Percentiles rank a stretch among this genome's conserved stretches.
These are phyloP conservation scores for Aptenodytes patagonicus DNA, from an alignment of 2,113 vertebrate species.

Conservation along the genomic window DNA sequence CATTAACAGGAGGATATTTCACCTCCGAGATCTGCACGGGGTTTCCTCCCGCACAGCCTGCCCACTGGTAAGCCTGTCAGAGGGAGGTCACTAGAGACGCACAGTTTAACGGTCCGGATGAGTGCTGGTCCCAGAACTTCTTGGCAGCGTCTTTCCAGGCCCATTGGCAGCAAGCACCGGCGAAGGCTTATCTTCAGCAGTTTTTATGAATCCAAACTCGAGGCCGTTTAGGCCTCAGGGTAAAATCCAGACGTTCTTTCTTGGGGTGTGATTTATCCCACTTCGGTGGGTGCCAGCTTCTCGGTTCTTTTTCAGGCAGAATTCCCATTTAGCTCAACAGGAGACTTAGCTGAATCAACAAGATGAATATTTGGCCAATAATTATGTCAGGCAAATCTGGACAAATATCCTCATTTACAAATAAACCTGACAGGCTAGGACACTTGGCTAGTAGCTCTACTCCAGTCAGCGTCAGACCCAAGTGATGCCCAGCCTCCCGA, in stretches of 20 bases:
- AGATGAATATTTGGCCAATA: background rate
- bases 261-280: background rate
- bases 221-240: background rate
- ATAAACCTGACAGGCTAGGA: background rate
- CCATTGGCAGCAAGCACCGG: background rate
- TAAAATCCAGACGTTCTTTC: background rate
- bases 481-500: background rate
- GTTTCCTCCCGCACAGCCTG: background rate
- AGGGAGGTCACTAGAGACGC: background rate
- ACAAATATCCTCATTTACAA: background rate
- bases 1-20: background rate
- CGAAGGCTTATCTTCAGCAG: background rate
- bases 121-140: no score
- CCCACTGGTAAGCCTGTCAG: rapidly evolving
- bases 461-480: background rate
- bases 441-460: background rate
- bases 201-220: background rate
- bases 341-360: background rate
- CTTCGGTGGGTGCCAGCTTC: background rate
- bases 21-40: background rate
- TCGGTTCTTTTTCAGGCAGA: background rate
- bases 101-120: background rate
- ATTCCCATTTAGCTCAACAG: background rate
- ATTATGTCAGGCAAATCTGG: background rate
- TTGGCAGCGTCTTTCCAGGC: background rate